A percentile compares a stretch with the other conserved stretches of the same genome.
phyloP scores from a whole-genome alignment of 2,888 invertebrate species.

The Empis stercorea region DNA sequence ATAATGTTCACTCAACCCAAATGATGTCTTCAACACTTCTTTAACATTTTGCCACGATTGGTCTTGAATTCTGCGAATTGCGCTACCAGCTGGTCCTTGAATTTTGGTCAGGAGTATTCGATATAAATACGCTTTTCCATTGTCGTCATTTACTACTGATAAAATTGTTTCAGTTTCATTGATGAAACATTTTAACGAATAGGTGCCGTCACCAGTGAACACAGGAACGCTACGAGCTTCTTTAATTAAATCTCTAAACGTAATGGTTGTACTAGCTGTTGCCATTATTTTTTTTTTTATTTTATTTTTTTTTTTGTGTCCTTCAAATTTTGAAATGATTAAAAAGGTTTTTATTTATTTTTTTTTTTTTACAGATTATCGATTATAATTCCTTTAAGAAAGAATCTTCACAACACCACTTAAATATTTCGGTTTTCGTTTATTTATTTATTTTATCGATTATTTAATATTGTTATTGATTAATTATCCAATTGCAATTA shows the following conservation, averaged over 20 bases:
- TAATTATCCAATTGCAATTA: too few species aligned
- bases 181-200: not conserved
- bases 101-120: not conserved
- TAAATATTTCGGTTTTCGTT: too few species aligned
- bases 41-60: not conserved
- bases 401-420: too few species aligned
- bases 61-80: not conserved
- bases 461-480: too few species aligned
- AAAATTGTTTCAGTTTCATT: not conserved
- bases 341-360: too few species aligned
- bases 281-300: too few species aligned
- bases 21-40: not conserved
- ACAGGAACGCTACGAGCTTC: not conserved
- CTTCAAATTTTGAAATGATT: too few species aligned
- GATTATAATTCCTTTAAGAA: too few species aligned
- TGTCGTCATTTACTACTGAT: not conserved
- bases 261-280: too few species aligned
- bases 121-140: not conserved
- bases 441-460: too few species aligned
- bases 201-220: not conserved
- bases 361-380: too few species aligned
- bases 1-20: not conserved
- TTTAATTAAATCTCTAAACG: not conserved
- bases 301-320: too few species aligned
- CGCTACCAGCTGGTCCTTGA: not conserved